Evolutionary conservation across 2,888 invertebrate species (phyloP).

Genomic region (Quadriops clusia): DNA sequence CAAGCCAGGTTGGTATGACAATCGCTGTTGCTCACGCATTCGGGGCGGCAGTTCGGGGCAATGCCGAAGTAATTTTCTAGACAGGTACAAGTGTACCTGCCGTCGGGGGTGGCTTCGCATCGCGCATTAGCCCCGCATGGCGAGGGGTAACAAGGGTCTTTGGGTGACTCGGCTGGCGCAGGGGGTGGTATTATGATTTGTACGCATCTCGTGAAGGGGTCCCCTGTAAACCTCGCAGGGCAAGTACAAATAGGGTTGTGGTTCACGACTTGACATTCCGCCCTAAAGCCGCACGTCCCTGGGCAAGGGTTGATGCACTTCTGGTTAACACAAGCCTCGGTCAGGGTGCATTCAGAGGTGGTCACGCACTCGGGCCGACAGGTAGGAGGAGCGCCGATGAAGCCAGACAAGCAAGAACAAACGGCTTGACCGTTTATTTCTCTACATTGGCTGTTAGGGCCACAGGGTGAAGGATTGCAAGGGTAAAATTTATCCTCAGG

Average conservation of each 20-base stretch:
- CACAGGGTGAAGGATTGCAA: too few species aligned
- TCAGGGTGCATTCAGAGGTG: conserved; percentile 56
- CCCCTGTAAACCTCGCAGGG: conserved; percentile 41
- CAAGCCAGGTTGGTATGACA: conserved; percentile 57
- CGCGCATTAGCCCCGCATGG: conserved; percentile 56
- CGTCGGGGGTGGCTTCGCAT: conserved; percentile 43
- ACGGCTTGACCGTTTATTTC: too few species aligned
- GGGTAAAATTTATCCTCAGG: too few species aligned
- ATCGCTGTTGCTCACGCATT: conserved; percentile 62
- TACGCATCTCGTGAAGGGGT: conserved; percentile 50
- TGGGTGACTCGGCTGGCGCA: conserved; percentile 16
- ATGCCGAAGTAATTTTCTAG: conserved; percentile 60
- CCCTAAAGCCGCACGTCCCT: too few species aligned
- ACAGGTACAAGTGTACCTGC: conserved; percentile 67
- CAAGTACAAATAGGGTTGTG: too few species aligned
- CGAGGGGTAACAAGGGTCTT: conserved; percentile 53
- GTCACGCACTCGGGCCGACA: conserved; percentile 68
- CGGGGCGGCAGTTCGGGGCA: conserved; percentile 57
- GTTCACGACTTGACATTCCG: too few species aligned
- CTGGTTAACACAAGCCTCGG: conserved; percentile 60
- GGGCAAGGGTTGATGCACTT: too few species aligned
- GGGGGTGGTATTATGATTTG: conserved; percentile 40
- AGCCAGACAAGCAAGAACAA: conserved; percentile 61
- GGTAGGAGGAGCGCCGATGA: conserved; percentile 59
- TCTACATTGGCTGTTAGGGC: too few species aligned